phyloP scores from a whole-genome alignment of 1,140 invertebrate species.

The Oryctes rhinoceros region DNA sequence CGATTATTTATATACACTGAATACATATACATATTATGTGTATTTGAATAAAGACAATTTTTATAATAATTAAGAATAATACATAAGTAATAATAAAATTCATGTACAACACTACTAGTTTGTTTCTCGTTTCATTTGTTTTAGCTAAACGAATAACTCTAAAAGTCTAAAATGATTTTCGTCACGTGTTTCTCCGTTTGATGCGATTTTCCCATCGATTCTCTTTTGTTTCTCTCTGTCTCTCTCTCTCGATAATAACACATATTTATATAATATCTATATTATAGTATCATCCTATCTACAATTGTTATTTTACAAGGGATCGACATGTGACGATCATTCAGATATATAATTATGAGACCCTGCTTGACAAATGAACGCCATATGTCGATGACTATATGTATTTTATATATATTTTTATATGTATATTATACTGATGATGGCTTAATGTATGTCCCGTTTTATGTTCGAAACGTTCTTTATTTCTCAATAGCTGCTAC shows the following conservation, averaged over 20 bases:
- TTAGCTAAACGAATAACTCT: conserved; percentile 40
- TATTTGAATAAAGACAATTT: conserved; percentile 47
- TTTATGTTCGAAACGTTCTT: conserved; percentile 17
- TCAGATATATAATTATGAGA: conserved; percentile 59
- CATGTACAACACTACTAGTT: conserved; percentile 49
- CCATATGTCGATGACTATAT: conserved; percentile 50
- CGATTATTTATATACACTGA: conserved; percentile 55
- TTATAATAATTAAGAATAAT: conserved; percentile 45
- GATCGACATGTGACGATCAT: conserved; percentile 53
- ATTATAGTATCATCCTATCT: conserved; percentile 51
- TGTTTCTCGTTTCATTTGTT: neutral
- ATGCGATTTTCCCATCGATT: neutral
- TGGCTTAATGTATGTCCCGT: conserved; percentile 30
- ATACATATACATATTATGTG: conserved; percentile 44
- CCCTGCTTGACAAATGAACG: conserved; percentile 60
- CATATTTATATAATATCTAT: conserved; percentile 30
- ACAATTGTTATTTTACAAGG: conserved; percentile 41
- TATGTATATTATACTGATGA: conserved; percentile 15
- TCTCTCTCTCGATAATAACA: conserved; percentile 7
- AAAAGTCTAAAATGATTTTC: neutral
- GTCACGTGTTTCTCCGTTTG: neutral
- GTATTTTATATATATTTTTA: conserved; percentile 6
- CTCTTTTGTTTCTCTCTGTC: neutral
- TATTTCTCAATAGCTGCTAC: neutral
- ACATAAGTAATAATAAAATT: conserved; percentile 45